Evolutionary conservation across 2,888 invertebrate species (phyloP), one percentile per base, ranked within the genome.

Genomic region (Mythimna vitellina): DNA sequence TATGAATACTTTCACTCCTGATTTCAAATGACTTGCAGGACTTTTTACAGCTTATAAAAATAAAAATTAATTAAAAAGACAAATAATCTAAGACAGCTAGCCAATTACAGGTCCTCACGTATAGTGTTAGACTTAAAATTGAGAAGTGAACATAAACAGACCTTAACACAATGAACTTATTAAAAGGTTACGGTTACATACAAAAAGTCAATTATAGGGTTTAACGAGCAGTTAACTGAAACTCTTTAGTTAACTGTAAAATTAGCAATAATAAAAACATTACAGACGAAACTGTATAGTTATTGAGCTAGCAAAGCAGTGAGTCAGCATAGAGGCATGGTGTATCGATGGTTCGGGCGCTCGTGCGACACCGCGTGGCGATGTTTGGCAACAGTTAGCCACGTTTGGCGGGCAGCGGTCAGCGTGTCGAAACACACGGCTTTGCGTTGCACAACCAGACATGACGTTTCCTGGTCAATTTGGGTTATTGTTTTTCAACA

Each of bases 381-480:
- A 61, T 77, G 78, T 86, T 82, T 82, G 71, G 76, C 78, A 86
- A 82, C 69, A 69, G 54, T 9, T 72, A 49, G 70, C 54, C 64
- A 42, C 60, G 60, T 42, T 62, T 42, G 61, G 61, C 61, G 61
- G 35, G 35, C 53, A 14, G 65, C 79, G 61, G 53, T 49, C 73
- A 35, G 38, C 62, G 61, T 87, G 84, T 85, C 73, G 86, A 79
- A 84, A 85, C 74, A 76, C 65, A 77, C 71, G 54, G 38, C 62
- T 57, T 63, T 73, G 67, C 66, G 85, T 92, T 92, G 86, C 92
- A 89, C 89, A 92, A 92, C 80, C 78, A 83, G 84, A 82, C 85
- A 86, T 80, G 80, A 72, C 73, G 84, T 88, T 92, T 93, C 92
- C 93, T 91, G 89, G 89, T 90, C 85, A 87, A 90, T 92, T 87